Conservation (phyloP, 2,888 invertebrate genomes). For the Neoascia interrupta region DNA sequence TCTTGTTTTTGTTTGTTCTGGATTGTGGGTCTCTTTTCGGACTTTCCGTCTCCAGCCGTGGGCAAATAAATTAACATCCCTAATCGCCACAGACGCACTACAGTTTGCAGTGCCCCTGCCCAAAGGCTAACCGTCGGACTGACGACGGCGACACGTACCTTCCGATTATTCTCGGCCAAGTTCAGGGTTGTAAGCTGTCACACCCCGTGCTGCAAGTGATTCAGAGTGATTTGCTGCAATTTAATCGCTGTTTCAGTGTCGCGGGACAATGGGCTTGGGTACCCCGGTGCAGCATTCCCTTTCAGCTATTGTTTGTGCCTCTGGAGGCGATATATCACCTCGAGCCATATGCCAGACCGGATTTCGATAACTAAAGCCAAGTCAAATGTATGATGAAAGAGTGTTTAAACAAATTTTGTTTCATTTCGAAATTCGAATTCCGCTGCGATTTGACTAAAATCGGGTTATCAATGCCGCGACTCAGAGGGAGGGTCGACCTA, state of each 20-base stretch:
- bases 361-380: not conserved
- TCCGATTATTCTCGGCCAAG: conserved; percentile 47
- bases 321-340: not conserved
- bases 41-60: not conserved
- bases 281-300: not conserved
- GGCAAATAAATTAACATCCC: not conserved
- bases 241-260: conserved; percentile 41
- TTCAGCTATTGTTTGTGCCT: not conserved
- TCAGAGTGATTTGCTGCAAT: no score
- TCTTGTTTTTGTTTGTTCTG: not conserved
- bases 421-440: conserved; percentile 4
- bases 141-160: not conserved
- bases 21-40: not conserved
- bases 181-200: conserved; percentile 58
- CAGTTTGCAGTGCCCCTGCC: no score
- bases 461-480: conserved; percentile 3
- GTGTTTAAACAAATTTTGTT: not conserved
- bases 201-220: no score
- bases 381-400: not conserved
- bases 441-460: not conserved
- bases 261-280: not conserved
- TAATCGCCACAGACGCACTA: no score
- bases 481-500: not conserved
- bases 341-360: not conserved
- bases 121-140: no score